phyloP scores from a whole-genome alignment of 2,113 vertebrate genomes.

The Colistium nudipinnis region DNA sequence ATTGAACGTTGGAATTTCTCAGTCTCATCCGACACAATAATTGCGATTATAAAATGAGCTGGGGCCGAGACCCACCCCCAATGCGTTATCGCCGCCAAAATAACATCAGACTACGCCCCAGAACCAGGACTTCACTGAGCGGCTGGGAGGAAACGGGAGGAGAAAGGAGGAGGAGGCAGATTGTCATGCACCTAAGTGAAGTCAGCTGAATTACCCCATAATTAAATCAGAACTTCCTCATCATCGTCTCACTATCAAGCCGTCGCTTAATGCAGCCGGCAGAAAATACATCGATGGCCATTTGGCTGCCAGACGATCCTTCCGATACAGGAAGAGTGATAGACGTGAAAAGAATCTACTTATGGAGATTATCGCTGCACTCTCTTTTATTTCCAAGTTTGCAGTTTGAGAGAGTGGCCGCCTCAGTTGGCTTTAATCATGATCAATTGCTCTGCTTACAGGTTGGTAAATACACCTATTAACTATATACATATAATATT shows the following conservation, averaged over 20 bases:
- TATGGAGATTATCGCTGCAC: not conserved
- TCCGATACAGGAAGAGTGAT: not conserved
- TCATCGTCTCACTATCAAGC: constrained; percentile 24
- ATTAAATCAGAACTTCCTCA: constrained; percentile 47
- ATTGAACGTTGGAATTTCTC: not conserved
- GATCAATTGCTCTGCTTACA: no score
- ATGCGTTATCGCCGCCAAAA: constrained; percentile 3
- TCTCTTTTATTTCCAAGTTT: constrained; percentile 4
- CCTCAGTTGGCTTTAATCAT: no score
- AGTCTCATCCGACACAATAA: no score
- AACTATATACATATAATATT: no score
- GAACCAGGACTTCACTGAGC: constrained; percentile 4
- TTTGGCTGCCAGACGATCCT: constrained; percentile 39
- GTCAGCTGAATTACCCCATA: constrained; percentile 28
- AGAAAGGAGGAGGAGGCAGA: not conserved
- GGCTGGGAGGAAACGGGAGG: not conserved
- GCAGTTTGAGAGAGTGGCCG: not conserved
- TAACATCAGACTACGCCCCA: not conserved
- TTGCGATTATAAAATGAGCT: constrained; percentile 1
- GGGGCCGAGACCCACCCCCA: not conserved
- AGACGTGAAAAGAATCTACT: not conserved
- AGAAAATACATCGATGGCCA: constrained; percentile 26
- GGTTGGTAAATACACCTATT: no score
- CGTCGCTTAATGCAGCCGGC: constrained; percentile 1
- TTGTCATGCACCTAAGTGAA: constrained; percentile 26